phyloP scores from a whole-genome alignment of 2,113 vertebrate genomes.

The Carlito syrichta region DNA sequence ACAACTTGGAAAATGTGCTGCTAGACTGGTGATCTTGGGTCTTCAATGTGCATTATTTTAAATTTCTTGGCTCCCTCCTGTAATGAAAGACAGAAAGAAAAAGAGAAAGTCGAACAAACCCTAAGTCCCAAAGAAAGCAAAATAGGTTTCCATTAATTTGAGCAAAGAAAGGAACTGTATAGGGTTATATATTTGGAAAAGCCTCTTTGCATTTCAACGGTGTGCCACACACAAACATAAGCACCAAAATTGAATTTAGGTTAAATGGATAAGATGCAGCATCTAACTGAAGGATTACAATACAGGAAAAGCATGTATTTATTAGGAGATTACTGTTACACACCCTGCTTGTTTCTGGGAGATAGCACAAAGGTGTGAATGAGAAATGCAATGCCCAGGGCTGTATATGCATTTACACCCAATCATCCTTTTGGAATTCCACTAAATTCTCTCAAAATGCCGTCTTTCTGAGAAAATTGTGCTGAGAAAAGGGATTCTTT shows the following conservation, averaged over 20 bases:
- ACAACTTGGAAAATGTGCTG: background rate
- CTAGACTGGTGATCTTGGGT: background rate
- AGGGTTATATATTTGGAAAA: background rate
- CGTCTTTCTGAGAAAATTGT: background rate
- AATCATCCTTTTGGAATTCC: slow-evolving; percentile 10
- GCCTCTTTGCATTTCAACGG: background rate
- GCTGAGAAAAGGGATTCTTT: background rate
- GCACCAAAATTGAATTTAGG: background rate
- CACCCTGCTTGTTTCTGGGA: background rate
- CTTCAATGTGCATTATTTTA: background rate
- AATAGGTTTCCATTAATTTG: background rate
- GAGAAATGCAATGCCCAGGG: background rate
- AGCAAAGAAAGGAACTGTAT: background rate
- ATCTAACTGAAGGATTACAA: background rate
- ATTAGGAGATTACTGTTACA: background rate
- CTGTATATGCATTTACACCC: background rate
- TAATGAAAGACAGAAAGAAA: background rate
- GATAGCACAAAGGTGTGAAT: background rate
- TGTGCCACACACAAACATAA: background rate
- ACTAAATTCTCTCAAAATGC: slow-evolving; percentile 48
- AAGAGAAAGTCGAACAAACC: background rate
- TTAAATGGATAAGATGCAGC: background rate
- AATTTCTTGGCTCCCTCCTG: background rate
- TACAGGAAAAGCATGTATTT: background rate
- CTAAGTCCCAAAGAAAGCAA: background rate